Evolutionary conservation across 2,797 vertebrate species (phyloP).

Genomic region (Coregonus ussuriensis): DNA sequence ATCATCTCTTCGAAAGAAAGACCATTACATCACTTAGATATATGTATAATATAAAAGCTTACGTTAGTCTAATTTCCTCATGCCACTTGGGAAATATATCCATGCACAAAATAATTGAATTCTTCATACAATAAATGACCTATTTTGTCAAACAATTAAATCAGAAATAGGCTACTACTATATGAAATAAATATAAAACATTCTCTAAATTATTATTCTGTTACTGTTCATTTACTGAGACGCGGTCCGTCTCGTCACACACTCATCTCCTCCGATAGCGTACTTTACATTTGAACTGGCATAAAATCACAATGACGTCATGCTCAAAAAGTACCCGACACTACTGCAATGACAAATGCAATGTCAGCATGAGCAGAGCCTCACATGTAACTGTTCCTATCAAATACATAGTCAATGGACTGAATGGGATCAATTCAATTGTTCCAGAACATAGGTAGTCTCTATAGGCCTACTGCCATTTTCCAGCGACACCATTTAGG

Average conservation of each 20-base stretch:
- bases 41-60: constrained; percentile 1
- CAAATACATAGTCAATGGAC: neutral
- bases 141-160: constrained; percentile 17
- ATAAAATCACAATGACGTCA: neutral
- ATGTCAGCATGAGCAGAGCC: neutral
- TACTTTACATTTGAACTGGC: neutral
- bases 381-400: neutral
- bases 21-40: constrained; percentile 28
- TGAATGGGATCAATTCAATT: neutral
- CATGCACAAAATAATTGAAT: constrained; percentile 21
- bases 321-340: neutral
- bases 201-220: neutral
- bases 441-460: neutral
- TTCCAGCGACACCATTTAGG: neutral
- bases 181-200: neutral
- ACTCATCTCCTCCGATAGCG: neutral
- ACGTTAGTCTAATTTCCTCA: constrained; percentile 11
- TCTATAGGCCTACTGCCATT: neutral
- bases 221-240: neutral
- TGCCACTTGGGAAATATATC: constrained; percentile 6
- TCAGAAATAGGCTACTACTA: neutral
- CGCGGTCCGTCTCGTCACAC: neutral
- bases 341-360: neutral
- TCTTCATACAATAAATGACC: constrained; percentile 28
- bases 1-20: constrained; percentile 13